Evolutionary conservation across 2,113 vertebrate genomes (phyloP).

Genomic region (Pluvianellus socialis): DNA sequence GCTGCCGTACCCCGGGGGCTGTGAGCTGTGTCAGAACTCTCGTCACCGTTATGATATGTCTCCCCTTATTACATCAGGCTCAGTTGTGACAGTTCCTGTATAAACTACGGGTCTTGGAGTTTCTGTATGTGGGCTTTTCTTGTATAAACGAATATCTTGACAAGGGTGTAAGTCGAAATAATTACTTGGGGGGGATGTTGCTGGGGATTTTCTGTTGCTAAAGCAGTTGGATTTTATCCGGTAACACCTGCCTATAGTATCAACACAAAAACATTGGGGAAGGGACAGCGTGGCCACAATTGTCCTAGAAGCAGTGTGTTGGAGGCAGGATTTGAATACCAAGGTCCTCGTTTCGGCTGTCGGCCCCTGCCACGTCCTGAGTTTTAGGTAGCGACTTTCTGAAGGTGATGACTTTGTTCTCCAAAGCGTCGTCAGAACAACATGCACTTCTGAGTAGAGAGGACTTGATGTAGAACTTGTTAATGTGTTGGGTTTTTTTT

Average conservation of each 20-base stretch:
- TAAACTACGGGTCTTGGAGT: neutral
- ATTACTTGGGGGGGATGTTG: neutral
- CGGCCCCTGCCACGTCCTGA: neutral
- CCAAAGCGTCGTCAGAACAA: neutral
- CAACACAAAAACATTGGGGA: fast-evolving
- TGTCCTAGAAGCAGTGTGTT: fast-evolving
- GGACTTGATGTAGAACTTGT: neutral
- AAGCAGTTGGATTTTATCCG: neutral
- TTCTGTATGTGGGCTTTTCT: neutral
- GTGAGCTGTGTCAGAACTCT: no score
- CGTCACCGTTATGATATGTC: no score
- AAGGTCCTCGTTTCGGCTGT: neutral
- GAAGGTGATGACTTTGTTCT: neutral
- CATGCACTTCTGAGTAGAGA: neutral
- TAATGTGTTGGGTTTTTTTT: neutral
- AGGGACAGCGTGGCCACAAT: fast-evolving
- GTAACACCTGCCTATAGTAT: fast-evolving
- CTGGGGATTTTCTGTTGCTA: neutral
- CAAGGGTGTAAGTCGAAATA: fast-evolving
- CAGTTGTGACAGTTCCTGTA: neutral
- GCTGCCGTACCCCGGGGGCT: fast-evolving
- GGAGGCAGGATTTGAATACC: neutral
- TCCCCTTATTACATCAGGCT: no score
- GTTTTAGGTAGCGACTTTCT: neutral
- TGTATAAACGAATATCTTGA: neutral